Evolutionary conservation across 2,797 vertebrate genomes (phyloP), one percentile per base, ranked within the genome.

Genomic region (Lithobates sylvaticus): DNA sequence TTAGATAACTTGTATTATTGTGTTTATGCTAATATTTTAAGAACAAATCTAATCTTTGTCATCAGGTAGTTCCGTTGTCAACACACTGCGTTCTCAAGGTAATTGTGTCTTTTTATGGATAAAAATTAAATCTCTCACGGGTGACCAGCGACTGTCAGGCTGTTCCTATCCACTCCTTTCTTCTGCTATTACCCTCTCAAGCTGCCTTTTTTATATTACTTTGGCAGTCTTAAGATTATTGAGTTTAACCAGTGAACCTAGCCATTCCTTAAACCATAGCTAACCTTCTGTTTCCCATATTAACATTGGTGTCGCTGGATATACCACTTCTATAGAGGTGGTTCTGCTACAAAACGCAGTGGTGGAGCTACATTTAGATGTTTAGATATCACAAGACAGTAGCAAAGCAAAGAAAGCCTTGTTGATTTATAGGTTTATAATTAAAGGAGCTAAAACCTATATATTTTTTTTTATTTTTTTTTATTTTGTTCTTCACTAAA

Each of bases 21-120:
- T 89, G 88, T 91, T 92, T 91, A 90, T 91, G 89, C 89, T 93
- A 91, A 94, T 93, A 89, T 93, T 91, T 91, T 91, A 91, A 92
- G 93, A 93, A 91, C 91, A 92, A 91, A 93, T 91, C 89, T 93
- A 91, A 91, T 91, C 93, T 95, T 92, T 94, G 93, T 92, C 94
- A 92, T 93, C 93, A 94, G 93, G 93, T 93, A 93, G 91, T 93
- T 93, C 92, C 88, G 89, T 92, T 94, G 94, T 93, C 93, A 94
- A 78, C 93, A 90, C 93, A 92, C 93, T 90, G 93, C 85, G 6
- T 90, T 93, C 92, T 86, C 92, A 89, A 93, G 93, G 92, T 94
- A 91, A 92, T 92, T 92, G 92, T 93, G 81, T 93, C 91, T 93
- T 94, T 91, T 92, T 91, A 91, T 91, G 91, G 91, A 90, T 92